These are phyloP conservation scores for Empidonax traillii DNA, from an alignment of 2,113 vertebrate genomes.

Conservation along the genomic window DNA sequence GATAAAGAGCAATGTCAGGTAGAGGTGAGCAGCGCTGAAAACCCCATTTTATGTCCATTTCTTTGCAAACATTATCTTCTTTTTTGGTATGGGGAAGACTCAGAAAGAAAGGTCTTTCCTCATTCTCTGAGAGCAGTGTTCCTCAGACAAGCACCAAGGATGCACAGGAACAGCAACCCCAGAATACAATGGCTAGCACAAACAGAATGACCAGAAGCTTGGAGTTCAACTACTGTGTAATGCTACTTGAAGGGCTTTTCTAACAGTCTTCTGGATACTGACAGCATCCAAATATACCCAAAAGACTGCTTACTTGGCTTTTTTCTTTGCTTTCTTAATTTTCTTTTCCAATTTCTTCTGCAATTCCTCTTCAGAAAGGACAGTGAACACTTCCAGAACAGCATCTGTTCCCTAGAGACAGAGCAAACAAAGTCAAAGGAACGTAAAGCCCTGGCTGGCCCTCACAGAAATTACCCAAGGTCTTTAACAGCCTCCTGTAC, in stretches of 20 bases:
- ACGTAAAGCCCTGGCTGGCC: neutral
- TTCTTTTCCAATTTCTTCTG: slow-evolving; percentile 86
- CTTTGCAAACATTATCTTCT: neutral
- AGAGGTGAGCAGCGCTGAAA: neutral
- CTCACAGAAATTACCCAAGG: neutral
- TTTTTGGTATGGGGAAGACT: neutral
- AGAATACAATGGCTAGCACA: neutral
- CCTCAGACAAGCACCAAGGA: neutral
- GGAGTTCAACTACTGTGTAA: neutral
- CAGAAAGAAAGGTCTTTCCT: neutral
- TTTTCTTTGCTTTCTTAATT: slow-evolving; percentile 89
- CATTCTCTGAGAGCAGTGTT: neutral
- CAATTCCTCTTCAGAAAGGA: slow-evolving; percentile 86
- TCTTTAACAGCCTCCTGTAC: neutral
- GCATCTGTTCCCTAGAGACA: slow-evolving; percentile 82
- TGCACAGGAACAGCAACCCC: neutral
- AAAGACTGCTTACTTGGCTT: slow-evolving; percentile 75
- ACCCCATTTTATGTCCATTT: neutral
- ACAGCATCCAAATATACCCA: neutral
- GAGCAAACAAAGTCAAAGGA: neutral
- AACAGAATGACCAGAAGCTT: neutral
- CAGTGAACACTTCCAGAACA: slow-evolving; percentile 86
- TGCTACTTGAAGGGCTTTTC: neutral
- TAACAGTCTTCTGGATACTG: neutral
- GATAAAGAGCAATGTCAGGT: neutral